Percentiles rank a stretch among this genome's conserved stretches.
Evolutionary conservation across 2,888 invertebrate species (phyloP).

Genomic region (Ophonus ardosiacus): DNA sequence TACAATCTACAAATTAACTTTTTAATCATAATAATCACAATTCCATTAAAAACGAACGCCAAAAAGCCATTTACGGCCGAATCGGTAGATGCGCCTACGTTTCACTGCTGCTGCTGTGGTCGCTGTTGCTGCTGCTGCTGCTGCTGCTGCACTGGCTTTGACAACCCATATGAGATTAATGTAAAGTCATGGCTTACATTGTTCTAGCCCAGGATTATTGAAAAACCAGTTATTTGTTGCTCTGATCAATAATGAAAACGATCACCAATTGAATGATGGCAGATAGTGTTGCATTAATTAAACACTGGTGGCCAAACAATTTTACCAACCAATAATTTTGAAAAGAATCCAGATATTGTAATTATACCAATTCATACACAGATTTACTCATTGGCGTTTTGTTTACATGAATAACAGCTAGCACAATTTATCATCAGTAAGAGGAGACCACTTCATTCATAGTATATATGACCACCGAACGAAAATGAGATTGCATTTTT

Average conservation of each 20-base stretch:
- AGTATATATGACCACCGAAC: too few relatives aligned
- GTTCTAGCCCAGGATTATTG: slow-evolving; percentile 31
- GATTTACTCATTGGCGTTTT: too few relatives aligned
- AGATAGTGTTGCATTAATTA: background rate
- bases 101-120: background rate
- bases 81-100: slow-evolving; percentile 16
- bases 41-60: slow-evolving; percentile 61
- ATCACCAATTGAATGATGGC: background rate
- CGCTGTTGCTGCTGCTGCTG: background rate
- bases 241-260: slow-evolving; percentile 11
- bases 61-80: slow-evolving; percentile 61
- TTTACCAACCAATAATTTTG: background rate
- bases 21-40: slow-evolving; percentile 63
- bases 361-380: too few relatives aligned
- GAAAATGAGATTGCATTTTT: too few relatives aligned
- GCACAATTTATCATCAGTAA: too few relatives aligned
- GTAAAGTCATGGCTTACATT: slow-evolving; percentile 38
- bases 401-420: too few relatives aligned
- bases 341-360: too few relatives aligned
- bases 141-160: background rate
- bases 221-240: slow-evolving; percentile 46
- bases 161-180: slow-evolving; percentile 32
- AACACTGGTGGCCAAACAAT: background rate
- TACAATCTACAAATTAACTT: slow-evolving; percentile 63
- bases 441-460: too few relatives aligned